phyloP scores from a whole-genome alignment of 2,888 invertebrate species.

The Onchidella celtica region DNA sequence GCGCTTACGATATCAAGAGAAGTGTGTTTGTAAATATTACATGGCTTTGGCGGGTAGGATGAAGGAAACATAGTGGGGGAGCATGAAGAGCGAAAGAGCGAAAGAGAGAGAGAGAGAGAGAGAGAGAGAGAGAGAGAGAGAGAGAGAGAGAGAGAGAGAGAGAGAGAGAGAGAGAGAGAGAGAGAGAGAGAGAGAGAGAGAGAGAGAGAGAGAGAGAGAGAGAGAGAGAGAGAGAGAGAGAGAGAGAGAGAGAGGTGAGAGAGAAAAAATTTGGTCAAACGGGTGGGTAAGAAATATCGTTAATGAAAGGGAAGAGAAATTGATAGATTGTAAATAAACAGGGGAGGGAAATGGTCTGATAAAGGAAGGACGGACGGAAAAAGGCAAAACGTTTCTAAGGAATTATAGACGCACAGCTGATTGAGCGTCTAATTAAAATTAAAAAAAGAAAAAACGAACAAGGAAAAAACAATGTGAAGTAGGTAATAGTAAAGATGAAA shows the following conservation, averaged over 20 bases:
- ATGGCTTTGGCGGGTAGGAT: neutral
- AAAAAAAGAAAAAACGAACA: neutral
- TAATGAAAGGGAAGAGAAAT: neutral
- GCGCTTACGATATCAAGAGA: too few species aligned
- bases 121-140: neutral
- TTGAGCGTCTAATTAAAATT: too few species aligned
- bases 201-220: conserved; percentile 13
- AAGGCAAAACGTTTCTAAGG: neutral
- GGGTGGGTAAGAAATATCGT: neutral
- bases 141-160: too few species aligned
- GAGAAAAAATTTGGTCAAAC: neutral
- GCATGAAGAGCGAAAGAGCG: neutral
- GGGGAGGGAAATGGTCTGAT: neutral
- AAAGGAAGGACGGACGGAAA: neutral
- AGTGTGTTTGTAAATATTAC: too few species aligned
- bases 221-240: conserved; percentile 35
- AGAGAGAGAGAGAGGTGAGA: conserved; percentile 29
- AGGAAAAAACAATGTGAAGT: neutral
- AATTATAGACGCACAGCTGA: too few species aligned
- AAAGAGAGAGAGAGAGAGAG: neutral
- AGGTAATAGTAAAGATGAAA: neutral
- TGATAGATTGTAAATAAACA: neutral
- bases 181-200: neutral
- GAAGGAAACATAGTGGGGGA: neutral
- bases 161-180: neutral